Conservation (phyloP, 2,888 invertebrate species). For the Baronia brevicornis region DNA sequence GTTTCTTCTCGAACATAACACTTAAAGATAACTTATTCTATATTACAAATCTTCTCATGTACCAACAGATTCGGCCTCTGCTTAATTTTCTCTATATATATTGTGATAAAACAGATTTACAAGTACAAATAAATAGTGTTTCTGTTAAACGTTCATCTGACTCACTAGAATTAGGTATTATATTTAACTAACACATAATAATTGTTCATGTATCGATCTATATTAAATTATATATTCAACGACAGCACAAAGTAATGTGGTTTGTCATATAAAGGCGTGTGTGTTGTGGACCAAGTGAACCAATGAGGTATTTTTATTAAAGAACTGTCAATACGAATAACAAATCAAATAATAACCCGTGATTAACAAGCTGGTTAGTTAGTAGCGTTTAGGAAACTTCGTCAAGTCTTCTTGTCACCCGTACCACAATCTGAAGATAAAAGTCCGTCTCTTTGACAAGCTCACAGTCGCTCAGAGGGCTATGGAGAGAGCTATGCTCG, state of each 20-base stretch:
- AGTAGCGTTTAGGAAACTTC: no score
- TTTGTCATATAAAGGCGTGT: conserved; percentile 2
- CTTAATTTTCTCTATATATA: conserved; percentile 36
- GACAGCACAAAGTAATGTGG: conserved; percentile 17
- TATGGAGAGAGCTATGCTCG: no score
- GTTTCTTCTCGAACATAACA: conserved; percentile 50
- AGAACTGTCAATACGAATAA: no score
- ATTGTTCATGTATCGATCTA: conserved; percentile 20
- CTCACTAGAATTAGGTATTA: conserved; percentile 21
- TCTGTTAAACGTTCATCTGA: conserved; percentile 44
- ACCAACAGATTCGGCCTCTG: conserved; percentile 58
- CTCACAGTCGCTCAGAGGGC: no score
- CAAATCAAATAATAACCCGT: no score
- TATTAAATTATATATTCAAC: conserved; percentile 23
- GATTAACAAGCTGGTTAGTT: no score
- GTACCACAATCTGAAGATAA: no score
- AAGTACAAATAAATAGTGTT: conserved; percentile 57
- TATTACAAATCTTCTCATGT: conserved; percentile 36
- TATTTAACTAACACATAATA: conserved; percentile 35
- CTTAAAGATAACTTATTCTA: conserved; percentile 40
- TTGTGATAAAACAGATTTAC: conserved; percentile 38
- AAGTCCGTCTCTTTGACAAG: no score
- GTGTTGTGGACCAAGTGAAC: no score
- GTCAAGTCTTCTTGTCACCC: no score
- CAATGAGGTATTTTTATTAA: no score